These are phyloP conservation scores for Rhopalosiphum nymphaeae DNA, from an alignment of 2,888 invertebrate species.

Conservation along the genomic window DNA sequence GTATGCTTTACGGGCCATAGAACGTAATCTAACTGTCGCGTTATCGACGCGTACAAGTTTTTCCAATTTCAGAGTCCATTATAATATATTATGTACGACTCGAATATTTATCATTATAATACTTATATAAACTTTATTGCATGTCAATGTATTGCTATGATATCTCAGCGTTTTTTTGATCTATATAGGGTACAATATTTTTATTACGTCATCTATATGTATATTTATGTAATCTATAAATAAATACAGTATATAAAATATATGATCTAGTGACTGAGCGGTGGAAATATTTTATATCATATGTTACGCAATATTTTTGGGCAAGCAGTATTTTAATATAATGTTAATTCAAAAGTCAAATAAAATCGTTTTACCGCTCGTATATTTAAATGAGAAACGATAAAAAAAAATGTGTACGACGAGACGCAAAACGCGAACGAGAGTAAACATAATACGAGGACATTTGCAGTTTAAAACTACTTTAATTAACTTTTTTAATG, in stretches of 20 bases:
- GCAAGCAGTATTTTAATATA: neutral
- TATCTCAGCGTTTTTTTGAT: neutral
- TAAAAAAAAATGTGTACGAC: neutral
- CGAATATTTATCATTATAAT: neutral
- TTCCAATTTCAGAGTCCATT: slow-evolving; percentile 51
- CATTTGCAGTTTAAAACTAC: slow-evolving; percentile 45
- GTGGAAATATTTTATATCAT: neutral
- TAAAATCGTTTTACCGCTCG: neutral
- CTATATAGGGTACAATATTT: neutral
- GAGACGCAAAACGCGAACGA: slow-evolving; percentile 36
- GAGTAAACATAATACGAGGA: slow-evolving; percentile 35
- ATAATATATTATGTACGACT: neutral
- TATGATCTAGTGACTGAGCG: neutral
- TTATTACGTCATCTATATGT: neutral
- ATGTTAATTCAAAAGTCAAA: slow-evolving; percentile 20
- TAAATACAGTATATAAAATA: neutral
- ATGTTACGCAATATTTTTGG: neutral
- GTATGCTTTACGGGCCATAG: neutral
- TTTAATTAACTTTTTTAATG: slow-evolving; percentile 56
- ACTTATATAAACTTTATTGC: neutral
- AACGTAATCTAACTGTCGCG: neutral
- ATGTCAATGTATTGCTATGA: neutral
- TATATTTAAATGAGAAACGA: neutral
- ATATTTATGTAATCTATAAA: neutral
- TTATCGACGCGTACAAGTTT: slow-evolving; percentile 36